A percentile compares a stretch with the other conserved stretches of the same genome.
phyloP scores from a whole-genome alignment of 2,888 invertebrate genomes.

The Physocephala rufipes region DNA sequence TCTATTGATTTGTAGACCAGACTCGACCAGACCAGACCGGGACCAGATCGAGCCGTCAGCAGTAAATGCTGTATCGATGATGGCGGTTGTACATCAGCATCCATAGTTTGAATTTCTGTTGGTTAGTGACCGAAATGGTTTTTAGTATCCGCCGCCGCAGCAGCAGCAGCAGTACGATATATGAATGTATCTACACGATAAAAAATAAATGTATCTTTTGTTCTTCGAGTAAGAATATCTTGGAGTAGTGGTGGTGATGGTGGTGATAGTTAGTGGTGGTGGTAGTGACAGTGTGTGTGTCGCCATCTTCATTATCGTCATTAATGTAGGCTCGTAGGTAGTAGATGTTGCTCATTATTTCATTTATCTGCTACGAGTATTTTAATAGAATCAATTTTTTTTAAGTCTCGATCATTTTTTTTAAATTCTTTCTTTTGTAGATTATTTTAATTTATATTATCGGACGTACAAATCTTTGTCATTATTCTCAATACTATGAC shows the following conservation, averaged over 20 bases:
- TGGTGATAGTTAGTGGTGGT: neutral
- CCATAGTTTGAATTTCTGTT: too few relatives aligned
- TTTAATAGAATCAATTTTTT: slow-evolving; percentile 10
- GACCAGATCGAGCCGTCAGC: neutral
- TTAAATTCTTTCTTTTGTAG: slow-evolving; percentile 16
- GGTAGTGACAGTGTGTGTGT: too few relatives aligned
- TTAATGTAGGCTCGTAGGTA: too few relatives aligned
- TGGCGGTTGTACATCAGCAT: too few relatives aligned
- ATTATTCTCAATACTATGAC: slow-evolving; percentile 34
- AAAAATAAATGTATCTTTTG: neutral
- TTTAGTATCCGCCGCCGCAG: too few relatives aligned
- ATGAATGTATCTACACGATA: too few relatives aligned
- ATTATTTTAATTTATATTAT: slow-evolving; percentile 43
- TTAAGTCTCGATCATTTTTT: too few relatives aligned
- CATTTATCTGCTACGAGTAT: slow-evolving; percentile 33
- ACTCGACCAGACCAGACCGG: too few relatives aligned
- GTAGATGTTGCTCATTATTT: slow-evolving; percentile 25
- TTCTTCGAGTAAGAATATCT: neutral
- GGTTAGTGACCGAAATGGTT: too few relatives aligned
- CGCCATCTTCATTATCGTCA: too few relatives aligned
- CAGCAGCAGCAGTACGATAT: too few relatives aligned
- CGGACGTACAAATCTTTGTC: slow-evolving; percentile 40
- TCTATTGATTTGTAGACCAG: slow-evolving; percentile 48
- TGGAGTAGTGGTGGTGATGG: neutral
- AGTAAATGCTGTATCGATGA: too few relatives aligned